Percentiles rank a stretch among this genome's conserved stretches.
These are phyloP conservation scores for Lithobius niger DNA, from an alignment of 1,140 invertebrate genomes.

Conservation along the genomic window DNA sequence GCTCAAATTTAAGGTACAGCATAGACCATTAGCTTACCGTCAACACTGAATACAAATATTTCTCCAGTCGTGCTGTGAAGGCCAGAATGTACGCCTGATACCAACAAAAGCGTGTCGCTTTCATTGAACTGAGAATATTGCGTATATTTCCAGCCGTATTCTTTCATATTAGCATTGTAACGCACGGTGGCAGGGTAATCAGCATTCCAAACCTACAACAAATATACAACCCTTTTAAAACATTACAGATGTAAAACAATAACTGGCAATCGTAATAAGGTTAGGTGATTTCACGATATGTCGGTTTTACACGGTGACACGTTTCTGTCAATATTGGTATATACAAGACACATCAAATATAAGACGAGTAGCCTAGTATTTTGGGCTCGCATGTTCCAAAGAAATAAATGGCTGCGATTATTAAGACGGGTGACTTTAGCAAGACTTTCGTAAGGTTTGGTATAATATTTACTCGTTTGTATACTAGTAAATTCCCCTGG, in stretches of 20 bases:
- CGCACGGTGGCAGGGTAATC: constrained; percentile 54
- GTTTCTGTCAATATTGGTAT: too few species aligned
- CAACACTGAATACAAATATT: constrained; percentile 69
- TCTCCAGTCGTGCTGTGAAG: constrained; percentile 65
- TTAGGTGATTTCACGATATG: too few species aligned
- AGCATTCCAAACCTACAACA: constrained; percentile 58
- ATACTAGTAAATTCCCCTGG: too few species aligned
- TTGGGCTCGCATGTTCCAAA: too few species aligned
- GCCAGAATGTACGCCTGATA: constrained; percentile 77
- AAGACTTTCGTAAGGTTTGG: too few species aligned
- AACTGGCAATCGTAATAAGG: too few species aligned
- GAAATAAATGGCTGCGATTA: too few species aligned
- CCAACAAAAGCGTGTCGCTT: constrained; percentile 62
- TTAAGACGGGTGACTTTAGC: too few species aligned
- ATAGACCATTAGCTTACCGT: constrained; percentile 40
- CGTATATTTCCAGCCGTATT: constrained; percentile 75
- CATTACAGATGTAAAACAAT: background rate
- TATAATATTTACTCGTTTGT: too few species aligned
- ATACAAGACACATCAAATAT: too few species aligned
- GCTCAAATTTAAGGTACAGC: constrained; percentile 6
- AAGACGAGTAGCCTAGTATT: too few species aligned
- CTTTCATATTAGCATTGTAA: constrained; percentile 65
- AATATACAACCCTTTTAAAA: constrained; percentile 1
- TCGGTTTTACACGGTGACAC: too few species aligned
- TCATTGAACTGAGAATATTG: constrained; percentile 81